Base-by-base conservation (phyloP, 2,888 invertebrate species). In the Drosophila formosana region DNA sequence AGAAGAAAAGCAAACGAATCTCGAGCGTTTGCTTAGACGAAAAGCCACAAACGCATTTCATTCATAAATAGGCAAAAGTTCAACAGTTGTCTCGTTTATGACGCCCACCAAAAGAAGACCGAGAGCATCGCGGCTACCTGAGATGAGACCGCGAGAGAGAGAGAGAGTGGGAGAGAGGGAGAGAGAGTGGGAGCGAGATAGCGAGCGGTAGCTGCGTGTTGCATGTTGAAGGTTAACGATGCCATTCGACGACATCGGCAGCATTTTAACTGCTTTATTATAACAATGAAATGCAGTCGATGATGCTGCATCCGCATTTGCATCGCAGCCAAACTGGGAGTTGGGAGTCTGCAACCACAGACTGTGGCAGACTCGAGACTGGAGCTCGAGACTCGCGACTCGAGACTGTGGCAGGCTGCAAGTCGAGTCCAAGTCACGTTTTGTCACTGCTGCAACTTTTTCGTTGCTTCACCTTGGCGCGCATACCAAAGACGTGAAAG, bases 181-280 rank as follows among this genome's bases (percentile, higher is more conserved):
- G 9, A 8, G 32, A 25, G n/a, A 2, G 26, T 5, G 13, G 13
- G 18, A n/a, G 50, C 3, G n/a, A 13, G 39, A 18, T 57, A 41
- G 39, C 6, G 13, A n/a, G 18, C 18, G 18, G 18, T 18, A 18
- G 18, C 18, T 18, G 18, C 18, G 18, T 30, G 61, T 57, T 50
- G 71, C 50, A 53, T 45, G 55, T 23, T 77, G 75, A 71, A 67
- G 58, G 75, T 67, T 57, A 66, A 72, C 66, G 79, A 78, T 63
- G 66, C 67, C 56, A 64, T 62, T 57, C 66, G 70, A 70, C 67
- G 67, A 67, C 67, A 72, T 66, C 78, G 57, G 71, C 60, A 50
- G 72, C 83, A 75, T 75, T 72, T 83, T 78, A 83, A 82, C 87
- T 72, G 72, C 84, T 82, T 80, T 76, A 87, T 87, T 87, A 87